Conservation (phyloP, 1,140 invertebrate species). For the Diplogasteroides magnus region DNA sequence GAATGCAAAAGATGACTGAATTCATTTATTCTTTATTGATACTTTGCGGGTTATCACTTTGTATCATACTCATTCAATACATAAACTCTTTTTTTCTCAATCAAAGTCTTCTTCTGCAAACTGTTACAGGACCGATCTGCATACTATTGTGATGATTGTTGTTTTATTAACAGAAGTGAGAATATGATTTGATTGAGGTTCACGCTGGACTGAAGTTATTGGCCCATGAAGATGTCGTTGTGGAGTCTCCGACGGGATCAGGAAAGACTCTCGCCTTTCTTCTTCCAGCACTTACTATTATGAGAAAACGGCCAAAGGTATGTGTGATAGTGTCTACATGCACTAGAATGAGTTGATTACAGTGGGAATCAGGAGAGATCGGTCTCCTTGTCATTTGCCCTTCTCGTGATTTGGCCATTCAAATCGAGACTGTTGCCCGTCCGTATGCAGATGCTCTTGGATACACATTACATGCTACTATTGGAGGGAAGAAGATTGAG, state of each 20-base stretch:
- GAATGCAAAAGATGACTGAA: background rate
- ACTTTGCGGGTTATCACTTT: background rate
- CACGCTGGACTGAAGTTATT: constrained; percentile 20
- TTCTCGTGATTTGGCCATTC: constrained; percentile 33
- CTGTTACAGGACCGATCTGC: no score
- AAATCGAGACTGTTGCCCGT: constrained; percentile 30
- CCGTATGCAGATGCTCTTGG: constrained; percentile 21
- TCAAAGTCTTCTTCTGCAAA: no score
- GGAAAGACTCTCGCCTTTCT: constrained; percentile 52
- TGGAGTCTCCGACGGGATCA: constrained; percentile 52
- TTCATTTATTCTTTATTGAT: background rate
- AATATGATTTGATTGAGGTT: constrained; percentile 6
- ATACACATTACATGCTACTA: constrained; percentile 18
- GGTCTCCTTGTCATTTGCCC: constrained; percentile 36
- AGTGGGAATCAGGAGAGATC: constrained; percentile 21
- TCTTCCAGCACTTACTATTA: constrained; percentile 45
- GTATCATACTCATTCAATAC: background rate
- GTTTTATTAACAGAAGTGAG: background rate
- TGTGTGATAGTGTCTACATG: background rate
- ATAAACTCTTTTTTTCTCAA: no score
- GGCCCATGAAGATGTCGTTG: constrained; percentile 46
- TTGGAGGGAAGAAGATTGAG: constrained; percentile 32
- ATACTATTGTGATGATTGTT: background rate
- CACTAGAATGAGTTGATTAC: constrained; percentile 1
- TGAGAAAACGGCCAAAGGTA: constrained; percentile 28